Evolutionary conservation across 2,113 vertebrate genomes (phyloP), one percentile per base, ranked within the genome.

Genomic region (Patagioenas fasciata): DNA sequence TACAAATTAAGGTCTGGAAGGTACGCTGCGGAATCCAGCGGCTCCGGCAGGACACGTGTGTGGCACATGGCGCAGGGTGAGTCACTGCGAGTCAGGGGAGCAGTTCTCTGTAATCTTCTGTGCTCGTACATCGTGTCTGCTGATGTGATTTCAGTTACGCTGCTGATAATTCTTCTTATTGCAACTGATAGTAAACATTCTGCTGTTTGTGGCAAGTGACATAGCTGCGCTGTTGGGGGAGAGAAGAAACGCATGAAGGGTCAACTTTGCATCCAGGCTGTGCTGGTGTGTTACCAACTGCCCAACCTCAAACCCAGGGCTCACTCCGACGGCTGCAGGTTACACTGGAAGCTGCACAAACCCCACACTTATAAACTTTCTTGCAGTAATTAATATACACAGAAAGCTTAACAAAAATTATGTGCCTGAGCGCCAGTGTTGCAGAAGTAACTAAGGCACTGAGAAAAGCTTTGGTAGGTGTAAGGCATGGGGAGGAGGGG

Each of bases 121-220:
- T 18, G 24, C 92, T 93, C 17, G 1, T 29, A 75, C 85, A 23
- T 80, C 54, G 5, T 24, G 72, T 93, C 89, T 36, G 38, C 85
- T 81, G 85, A 73, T 92, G 92, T 54, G 74, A 86, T 81, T 47
- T 88, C 58, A 11, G 50, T 91, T 80, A 80, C 13, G 2, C 57
- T 65, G 91, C 78, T 91, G 95, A 56, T 95, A 91, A 91, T 95
- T 96, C 78, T 91, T 74, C 77, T 85, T 34, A 70, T 88, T 91
- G 89, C 89, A 74, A 93, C 90, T 95, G 91, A 69, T 82, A 93
- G 91, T 83, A 89, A 97, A 93, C 95, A 93, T 44, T 90, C 80
- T 89, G 10, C 79, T 73, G 34, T 91, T 94, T 12, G 0, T 94
- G 89, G 91, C 89, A 87, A 92, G 94, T 96, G 88, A 95, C 0